Evolutionary conservation across 37 sponge, comb jelly and placozoan species (phyloP), one percentile per base, ranked within the genome.

Genomic region (Eunapius fragilis): DNA sequence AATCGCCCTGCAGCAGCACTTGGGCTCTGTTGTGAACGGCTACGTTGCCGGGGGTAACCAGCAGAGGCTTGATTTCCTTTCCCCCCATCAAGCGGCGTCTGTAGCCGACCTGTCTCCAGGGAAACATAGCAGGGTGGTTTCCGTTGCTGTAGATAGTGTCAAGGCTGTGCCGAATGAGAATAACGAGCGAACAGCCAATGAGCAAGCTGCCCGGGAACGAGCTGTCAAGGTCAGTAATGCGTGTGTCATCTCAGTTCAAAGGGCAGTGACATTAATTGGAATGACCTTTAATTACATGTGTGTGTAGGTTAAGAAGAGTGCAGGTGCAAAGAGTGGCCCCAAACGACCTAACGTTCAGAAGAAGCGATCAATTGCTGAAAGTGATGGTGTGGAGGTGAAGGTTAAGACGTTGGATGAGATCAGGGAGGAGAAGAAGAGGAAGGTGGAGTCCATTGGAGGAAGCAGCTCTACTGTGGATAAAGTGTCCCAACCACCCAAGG

Each of bases 401-500:
- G 81, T 92, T 2, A 92, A 92, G 75, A 80, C 88, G 17, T 81
- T 92, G 71, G 88, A 92, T 34, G 85, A 92, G 81, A 84, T 92
- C 22, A 73, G 70, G 76, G 78, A 76, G 31, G 92, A 87, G 71
- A 83, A 71, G 38, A 76, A 67, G 82, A 77, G 71, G 37, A 69
- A 75, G 34, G 49, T 37, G 48, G 75, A 14, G n/a, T 14, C 68
- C 17, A 67, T 50, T 3, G 24, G 11, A 35, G 23, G 23, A 25
- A 76, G 36, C 28, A 19, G 9, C 25, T 27, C 26, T 12, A 28
- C 73, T 37, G 27, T 25, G 2, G 26, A 2, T 26, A 13, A 17
- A 58, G 58, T 19, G 19, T 14, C 37, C 9, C 36, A 22, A 19
- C 58, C 14, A 58, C 25, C n/a, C n/a, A n/a, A n/a, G n/a, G n/a